Conservation (phyloP, 2,113 vertebrate species). For the Raja brachyura region DNA sequence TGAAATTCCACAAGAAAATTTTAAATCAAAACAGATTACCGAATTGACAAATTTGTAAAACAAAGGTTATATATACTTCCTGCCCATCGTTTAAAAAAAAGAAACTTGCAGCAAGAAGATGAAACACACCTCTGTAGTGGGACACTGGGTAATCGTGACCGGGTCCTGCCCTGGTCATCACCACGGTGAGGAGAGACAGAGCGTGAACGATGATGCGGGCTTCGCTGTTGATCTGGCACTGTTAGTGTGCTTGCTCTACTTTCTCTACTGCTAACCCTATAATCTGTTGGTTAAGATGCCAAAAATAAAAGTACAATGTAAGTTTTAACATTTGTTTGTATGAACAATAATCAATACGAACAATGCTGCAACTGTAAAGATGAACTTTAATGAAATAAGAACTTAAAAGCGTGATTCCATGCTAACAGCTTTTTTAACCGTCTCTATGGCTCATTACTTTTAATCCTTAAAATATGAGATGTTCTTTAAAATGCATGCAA, state of each 20-base stretch:
- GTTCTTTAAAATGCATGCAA: conserved; percentile 31
- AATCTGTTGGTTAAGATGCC: conserved; percentile 69
- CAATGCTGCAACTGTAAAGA: background rate
- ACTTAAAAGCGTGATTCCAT: conserved; percentile 30
- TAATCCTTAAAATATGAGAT: background rate
- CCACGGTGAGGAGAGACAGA: conserved; percentile 90
- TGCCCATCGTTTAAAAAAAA: background rate
- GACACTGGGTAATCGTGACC: conserved; percentile 86
- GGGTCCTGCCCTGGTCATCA: conserved; percentile 83
- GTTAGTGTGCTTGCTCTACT: conserved; percentile 75
- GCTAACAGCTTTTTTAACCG: background rate
- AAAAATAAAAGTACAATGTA: conserved; percentile 46
- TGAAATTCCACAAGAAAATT: background rate
- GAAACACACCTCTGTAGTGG: conserved; percentile 88
- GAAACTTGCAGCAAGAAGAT: background rate
- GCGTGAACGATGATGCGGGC: conserved; percentile 84
- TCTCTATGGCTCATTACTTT: conserved; percentile 23
- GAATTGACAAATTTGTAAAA: background rate
- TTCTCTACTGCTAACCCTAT: conserved; percentile 79
- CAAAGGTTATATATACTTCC: background rate
- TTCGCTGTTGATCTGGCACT: conserved; percentile 85
- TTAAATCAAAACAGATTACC: background rate
- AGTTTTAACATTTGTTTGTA: background rate
- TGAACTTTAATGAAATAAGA: conserved; percentile 1
- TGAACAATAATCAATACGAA: background rate